A percentile compares a stretch with the other conserved stretches of the same genome.
These are phyloP conservation scores for Perdita meconis DNA, from an alignment of 2,888 invertebrate species.

Conservation along the genomic window DNA sequence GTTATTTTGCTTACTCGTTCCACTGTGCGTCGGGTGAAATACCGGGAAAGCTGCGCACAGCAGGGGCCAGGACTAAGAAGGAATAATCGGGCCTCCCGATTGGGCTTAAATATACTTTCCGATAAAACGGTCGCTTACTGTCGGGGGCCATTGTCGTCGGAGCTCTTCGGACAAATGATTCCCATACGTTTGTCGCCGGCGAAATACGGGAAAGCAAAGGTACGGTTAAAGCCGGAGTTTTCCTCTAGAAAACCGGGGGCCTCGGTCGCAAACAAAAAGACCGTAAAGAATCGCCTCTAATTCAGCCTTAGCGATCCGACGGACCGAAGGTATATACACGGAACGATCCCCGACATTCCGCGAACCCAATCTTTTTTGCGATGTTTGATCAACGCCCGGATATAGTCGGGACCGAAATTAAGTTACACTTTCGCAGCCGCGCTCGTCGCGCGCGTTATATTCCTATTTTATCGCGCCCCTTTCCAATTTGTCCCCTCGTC, in stretches of 20 bases:
- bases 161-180: constrained; percentile 25
- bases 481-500: constrained; percentile 28
- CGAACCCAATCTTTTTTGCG: constrained; percentile 30
- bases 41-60: too few species aligned
- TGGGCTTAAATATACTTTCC: not conserved
- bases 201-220: constrained; percentile 12
- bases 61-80: too few species aligned
- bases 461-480: constrained; percentile 22
- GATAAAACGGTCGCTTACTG: not conserved
- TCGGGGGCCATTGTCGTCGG: constrained; percentile 8
- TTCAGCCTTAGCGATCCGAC: constrained; percentile 29
- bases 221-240: constrained; percentile 38
- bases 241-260: not conserved
- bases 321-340: constrained; percentile 32
- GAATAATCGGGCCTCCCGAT: not conserved
- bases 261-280: constrained; percentile 16
- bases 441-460: constrained; percentile 1
- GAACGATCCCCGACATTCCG: constrained; percentile 16
- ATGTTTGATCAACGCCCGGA: constrained; percentile 40
- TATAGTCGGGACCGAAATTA: constrained; percentile 27
- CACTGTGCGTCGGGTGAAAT: too few species aligned
- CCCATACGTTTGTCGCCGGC: constrained; percentile 17
- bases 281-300: constrained; percentile 33
- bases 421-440: constrained; percentile 16
- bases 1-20: too few species aligned